Base-by-base conservation (phyloP, 2,888 invertebrate species). In the Drosophila helvetica region DNA sequence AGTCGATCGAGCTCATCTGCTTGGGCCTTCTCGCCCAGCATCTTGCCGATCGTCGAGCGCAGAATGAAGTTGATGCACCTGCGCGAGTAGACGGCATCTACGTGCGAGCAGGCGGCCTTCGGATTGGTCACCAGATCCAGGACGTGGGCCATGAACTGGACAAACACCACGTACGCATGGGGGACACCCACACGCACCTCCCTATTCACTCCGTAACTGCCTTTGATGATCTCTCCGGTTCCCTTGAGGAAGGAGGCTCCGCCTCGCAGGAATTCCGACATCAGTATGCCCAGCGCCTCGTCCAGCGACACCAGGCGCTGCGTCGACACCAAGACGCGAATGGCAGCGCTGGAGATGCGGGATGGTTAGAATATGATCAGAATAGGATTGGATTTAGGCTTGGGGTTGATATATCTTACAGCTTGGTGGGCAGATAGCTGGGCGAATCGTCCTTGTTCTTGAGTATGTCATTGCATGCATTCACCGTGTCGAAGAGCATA, bases 361-460 rank as follows among this genome's bases (percentile, higher is more conserved):
- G 1, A 51, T 15, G 25, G 15, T 1, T 10, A 45, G 4, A 12
- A 19, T 18, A 46, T 10, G 3, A 19, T 17, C 10, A 10, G 19
- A 15, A 53, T 3, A 9, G 2, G 25, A 10, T 9, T 0, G 6
- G n/a, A n/a, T 9, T 2, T 12, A 2, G n/a, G 18, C 10, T 25
- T 3, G 9, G 3, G 9, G 1, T 10, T 0, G 3, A n/a, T 18
- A 12, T 94, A 95, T 94, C 96, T 96, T 93, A 99, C 98, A 99
- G 93, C 93, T 97, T 96, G 3, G 98, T 98, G 9, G 98, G 97
- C 77, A 99, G 93, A 92, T 97, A 98, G 83, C 97, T 98, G 0
- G 98, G 98, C 0, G 99, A 98, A 91, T 99, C 99, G 93, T 99
- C 99, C 91, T 98, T 98, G 85, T 97, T 97, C 92, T 97, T 97